Conservation (phyloP, 2,113 vertebrate species). For the Myrmophylax atrothorax region DNA sequence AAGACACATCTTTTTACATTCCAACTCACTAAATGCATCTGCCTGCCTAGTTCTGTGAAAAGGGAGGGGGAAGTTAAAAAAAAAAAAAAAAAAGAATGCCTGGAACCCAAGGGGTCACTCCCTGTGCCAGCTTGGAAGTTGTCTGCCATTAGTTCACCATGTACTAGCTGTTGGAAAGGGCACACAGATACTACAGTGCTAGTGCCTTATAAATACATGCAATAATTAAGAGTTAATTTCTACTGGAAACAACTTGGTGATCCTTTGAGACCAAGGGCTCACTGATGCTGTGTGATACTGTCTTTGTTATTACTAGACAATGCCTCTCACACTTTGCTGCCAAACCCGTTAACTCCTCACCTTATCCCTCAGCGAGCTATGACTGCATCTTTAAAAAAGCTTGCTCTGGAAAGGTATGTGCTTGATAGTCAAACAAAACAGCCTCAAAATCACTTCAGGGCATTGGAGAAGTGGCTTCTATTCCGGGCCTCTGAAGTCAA, state of each 20-base stretch:
- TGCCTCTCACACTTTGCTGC: background rate
- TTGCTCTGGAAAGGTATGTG: conserved; percentile 10
- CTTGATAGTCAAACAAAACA: conserved; percentile 28
- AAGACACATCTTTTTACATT: conserved; percentile 60
- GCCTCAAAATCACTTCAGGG: conserved; percentile 50
- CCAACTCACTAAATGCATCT: conserved; percentile 38
- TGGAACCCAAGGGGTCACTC: conserved; percentile 12
- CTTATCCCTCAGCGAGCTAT: background rate
- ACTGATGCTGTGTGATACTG: background rate
- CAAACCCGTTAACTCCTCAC: background rate
- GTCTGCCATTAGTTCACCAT: background rate
- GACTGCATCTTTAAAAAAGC: background rate
- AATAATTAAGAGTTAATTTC: conserved; percentile 29
- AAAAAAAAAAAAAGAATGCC: background rate
- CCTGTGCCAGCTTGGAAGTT: conserved; percentile 1
- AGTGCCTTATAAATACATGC: background rate
- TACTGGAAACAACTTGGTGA: background rate
- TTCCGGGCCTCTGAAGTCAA: conserved; percentile 45
- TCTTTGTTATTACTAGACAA: background rate
- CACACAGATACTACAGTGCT: background rate
- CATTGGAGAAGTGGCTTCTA: conserved; percentile 32
- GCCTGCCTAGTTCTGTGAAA: conserved; percentile 10
- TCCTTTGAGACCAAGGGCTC: background rate
- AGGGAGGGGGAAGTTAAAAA: background rate
- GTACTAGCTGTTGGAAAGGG: background rate